phyloP scores from a whole-genome alignment of 2,797 vertebrate species.

The Paguma larvata region DNA sequence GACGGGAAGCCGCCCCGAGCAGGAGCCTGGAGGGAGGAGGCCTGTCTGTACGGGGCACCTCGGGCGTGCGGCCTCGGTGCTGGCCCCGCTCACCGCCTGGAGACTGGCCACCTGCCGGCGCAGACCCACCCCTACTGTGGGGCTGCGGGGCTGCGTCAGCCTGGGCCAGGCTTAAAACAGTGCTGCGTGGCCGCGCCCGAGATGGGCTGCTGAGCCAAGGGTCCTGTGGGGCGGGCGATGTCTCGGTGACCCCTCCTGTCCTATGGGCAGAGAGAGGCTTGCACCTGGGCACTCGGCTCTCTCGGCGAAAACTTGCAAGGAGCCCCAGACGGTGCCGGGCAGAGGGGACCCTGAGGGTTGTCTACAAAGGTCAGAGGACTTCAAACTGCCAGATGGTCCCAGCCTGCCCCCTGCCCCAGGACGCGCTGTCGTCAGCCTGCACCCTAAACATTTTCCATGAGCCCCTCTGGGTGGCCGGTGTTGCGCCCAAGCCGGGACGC shows the following conservation, averaged over 20 bases:
- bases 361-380: not conserved
- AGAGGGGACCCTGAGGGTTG: not conserved
- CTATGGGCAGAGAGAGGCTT: not conserved
- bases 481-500: fast-evolving
- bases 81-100: not conserved
- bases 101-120: fast-evolving
- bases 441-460: not conserved
- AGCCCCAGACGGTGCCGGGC: not conserved
- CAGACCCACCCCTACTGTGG: fast-evolving
- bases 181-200: not conserved
- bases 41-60: too few species aligned
- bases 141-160: not conserved
- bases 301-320: not conserved
- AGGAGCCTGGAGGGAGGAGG: not conserved
- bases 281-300: too few species aligned
- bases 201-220: not conserved
- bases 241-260: not conserved
- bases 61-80: fast-evolving
- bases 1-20: not conserved
- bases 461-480: not conserved
- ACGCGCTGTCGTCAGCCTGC: too few species aligned
- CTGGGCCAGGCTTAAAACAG: not conserved
- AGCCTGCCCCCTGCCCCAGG: too few species aligned
- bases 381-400: fast-evolving
- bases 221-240: not conserved